Evolutionary conservation across 2,888 invertebrate genomes (phyloP), one percentile per base, ranked within the genome.

Genomic region (Meta bourneti): DNA sequence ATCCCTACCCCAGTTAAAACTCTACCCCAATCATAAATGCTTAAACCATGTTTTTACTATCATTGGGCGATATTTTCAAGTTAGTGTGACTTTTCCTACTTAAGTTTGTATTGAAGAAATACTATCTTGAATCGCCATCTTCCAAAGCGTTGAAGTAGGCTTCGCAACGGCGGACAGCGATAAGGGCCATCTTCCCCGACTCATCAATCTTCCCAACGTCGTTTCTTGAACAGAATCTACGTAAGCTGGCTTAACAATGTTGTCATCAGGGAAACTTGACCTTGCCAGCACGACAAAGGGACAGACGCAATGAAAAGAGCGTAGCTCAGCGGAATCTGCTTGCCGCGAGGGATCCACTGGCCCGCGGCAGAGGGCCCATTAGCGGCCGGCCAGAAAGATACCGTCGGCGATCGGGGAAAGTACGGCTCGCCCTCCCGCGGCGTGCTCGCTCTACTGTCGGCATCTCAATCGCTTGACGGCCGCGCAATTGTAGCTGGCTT

Each of bases 281-380:
- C 74, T 13, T 84, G 84, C 84, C 85, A 79, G 11, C 89, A 70
- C 69, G 51, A 90, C 90, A 90, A 81, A 70, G 72, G 61, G 48
- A 34, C n/a, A 34, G 34, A 54, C 34, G 85, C 80, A 81, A 75
- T 51, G 78, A 49, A 75, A 78, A 51, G n/a, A 49, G 51, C 54
- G 75, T 49, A 49, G n/a, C n/a, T n/a, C n/a, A n/a, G 70, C 61
- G 61, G 13, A 19, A 19, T 52, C 20, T n/a, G 48, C 49, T 19
- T 49, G 49, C 54, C 84, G 75, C 19, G 85, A 54, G 83, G 7
- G 49, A n/a, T 6, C 16, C 69, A n/a, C 13, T n/a, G 9, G 49
- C 90, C 79, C 49, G 69, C 91, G 91, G 90, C 85, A 34, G 20
- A 84, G 72, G 82, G 20, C 7, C 34, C 74, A 49, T 61, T 52